Evolutionary conservation across 2,888 invertebrate genomes (phyloP), one percentile per base, ranked within the genome.

Genomic region (Phlogophora meticulosa): DNA sequence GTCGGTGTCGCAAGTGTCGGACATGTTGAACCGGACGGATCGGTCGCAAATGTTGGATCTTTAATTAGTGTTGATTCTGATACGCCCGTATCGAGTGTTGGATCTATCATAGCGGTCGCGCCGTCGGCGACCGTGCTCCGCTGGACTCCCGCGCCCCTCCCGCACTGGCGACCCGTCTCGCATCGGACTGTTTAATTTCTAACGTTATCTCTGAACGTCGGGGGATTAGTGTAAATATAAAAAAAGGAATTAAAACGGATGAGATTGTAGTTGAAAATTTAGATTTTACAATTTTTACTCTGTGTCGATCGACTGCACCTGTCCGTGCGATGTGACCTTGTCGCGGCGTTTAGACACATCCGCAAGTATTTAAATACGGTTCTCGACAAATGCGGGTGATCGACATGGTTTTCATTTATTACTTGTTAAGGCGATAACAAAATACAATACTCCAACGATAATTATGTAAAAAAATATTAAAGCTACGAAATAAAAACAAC

Each of bases 81-180:
- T 46, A 53, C 78, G 42, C 34, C 72, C 55, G 70, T 67, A 22
- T 67, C 67, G 46, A 74, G 70, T 68, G 63, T 56, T n/a, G 82
- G 59, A 46, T 20, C 74, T 15, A 66, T 43, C 58, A 62, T 60
- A 13, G 34, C 76, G 32, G 49, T 55, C 24, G 72, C 72, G 43
- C 46, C 76, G 49, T 17, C 74, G 20, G 34, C 76, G 34, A 82
- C 82, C 20, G 93, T 91, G 71, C 87, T 92, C 62, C 88, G 94
- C 28, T 95, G 95, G 95, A 94, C 93, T 61, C 95, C 95, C 48
- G 94, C 95, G 78, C 94, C 94, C 73, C 90, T 93, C 53, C 93
- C 95, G 53, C 95, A 95, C 81, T 95, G 95, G 95, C 91, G 94
- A 56, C 95, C 95, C 43, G 93, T 95, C 70, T 89, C 87, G 55